Percentiles rank a stretch among this genome's conserved stretches.
Conservation (phyloP, 2,113 vertebrate genomes). For the Macrotis lagotis region DNA sequence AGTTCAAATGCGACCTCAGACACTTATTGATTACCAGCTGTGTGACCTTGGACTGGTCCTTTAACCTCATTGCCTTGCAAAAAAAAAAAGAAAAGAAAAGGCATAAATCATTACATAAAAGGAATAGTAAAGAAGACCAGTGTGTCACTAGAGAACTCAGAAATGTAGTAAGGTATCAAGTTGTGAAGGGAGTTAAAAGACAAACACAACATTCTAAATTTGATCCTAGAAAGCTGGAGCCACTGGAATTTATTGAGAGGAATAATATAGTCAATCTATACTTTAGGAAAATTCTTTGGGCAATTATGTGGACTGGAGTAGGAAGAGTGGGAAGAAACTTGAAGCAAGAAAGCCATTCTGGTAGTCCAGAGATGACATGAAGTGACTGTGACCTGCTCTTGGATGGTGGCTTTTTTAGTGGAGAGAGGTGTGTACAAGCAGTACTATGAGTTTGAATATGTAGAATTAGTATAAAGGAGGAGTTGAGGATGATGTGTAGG, state of each 20-base stretch:
- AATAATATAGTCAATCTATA: background rate
- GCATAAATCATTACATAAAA: background rate
- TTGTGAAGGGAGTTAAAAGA: background rate
- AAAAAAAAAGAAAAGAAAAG: no score
- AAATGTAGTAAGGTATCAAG: no score
- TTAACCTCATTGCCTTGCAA: no score
- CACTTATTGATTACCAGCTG: no score
- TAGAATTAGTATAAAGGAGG: no score
- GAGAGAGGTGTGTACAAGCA: no score
- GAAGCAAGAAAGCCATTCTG: background rate
- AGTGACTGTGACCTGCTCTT: background rate
- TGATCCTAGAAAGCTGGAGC: background rate
- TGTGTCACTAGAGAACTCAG: background rate
- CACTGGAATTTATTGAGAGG: background rate
- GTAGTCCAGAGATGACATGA: background rate
- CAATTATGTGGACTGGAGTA: background rate
- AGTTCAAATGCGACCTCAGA: no score
- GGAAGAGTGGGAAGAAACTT: background rate
- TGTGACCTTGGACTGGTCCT: no score
- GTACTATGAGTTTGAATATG: no score
- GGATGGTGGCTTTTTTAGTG: no score
- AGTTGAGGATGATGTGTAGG: no score
- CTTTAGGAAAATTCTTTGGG: background rate
- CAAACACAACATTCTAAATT: background rate
- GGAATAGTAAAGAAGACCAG: background rate